Base-by-base conservation (phyloP, 92 coral and sea anemone species). In the Porites lobata region DNA sequence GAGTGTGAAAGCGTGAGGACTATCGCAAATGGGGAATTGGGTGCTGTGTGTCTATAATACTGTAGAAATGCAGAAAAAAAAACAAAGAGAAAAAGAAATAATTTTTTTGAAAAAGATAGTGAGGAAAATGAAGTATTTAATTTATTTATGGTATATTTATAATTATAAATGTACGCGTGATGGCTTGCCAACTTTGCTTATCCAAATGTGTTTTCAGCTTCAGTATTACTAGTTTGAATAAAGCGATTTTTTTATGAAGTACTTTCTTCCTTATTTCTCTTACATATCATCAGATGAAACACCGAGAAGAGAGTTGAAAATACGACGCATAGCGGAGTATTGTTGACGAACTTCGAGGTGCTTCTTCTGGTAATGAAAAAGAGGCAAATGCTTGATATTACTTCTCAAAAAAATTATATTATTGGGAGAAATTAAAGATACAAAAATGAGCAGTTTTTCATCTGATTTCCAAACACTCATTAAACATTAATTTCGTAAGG, bases 121-220 rank as follows among this genome's bases (percentile, higher is more conserved):
- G 47, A 38, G 47, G 47, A 7, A 53, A 52, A 54, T 54, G 69
- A 29, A n/a, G 58, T 82, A 82, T 82, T 82, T 82, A 70, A 71
- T 57, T 59, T 82, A 82, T 82, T 82, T 82, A 82, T 82, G 38
- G 32, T 38, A 11, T 82, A 82, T 82, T 82, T 82, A 56, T 82
- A 32, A 29, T 38, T 4, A 81, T 82, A 32, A 29, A 58, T 20
- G 64, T 67, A 14, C 53, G 12, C 2, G 67, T n/a, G 8, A 6
- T 63, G 66, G 21, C 75, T 80, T 50, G 20, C 7, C 50, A 50
- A 22, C 79, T n/a, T 50, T 72, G 58, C 76, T 72, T 56, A 9
- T 54, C 76, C 18, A 66, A 80, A 66, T 20, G 22, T 80, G 76
- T 17, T 18, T 29, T 54, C 85, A 68, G 63, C 17, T 6, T 10